Base-by-base conservation (phyloP, 2,888 invertebrate species). In the Heliconius hortense region DNA sequence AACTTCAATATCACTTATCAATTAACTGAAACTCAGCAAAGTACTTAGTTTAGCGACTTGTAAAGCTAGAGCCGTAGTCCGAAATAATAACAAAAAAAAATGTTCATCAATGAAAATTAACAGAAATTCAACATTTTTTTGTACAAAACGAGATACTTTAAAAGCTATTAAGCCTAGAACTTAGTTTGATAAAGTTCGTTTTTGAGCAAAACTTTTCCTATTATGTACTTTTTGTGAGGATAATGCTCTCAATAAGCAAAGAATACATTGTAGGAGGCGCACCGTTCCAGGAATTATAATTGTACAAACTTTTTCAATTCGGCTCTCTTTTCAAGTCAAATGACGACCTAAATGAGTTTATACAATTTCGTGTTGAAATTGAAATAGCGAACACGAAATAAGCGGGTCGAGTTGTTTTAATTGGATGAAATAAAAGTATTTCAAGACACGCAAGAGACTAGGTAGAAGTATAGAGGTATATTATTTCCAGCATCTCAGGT, bases 301-400 rank as follows among this genome's bases (percentile, higher is more conserved):
- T 82, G 78, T 77, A 79, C 76, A 56, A 89, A 89, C 87, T 89
- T 89, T 89, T 88, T 88, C 89, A 88, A 89, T 89, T 89, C 85
- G 76, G 79, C 81, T 81, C 81, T 82, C 84, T 84, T 85, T 84
- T 83, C 80, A 83, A 85, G 87, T 81, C 82, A 80, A 82, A 86
- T 84, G 85, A 84, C 81, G 81, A 82, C 80, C 81, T 84, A 87
- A 88, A 87, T 85, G 86, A 89, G 87, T 88, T 89, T 87, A 84
- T 84, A 83, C 87, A 84, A 80, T 84, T 81, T 78, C 76, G 74
- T 62, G 76, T 77, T 76, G 77, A 80, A 80, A 81, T 80, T 80
- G 74, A 71, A 77, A 72, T 72, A 56, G 39, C 63, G 28, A 28
- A 56, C 66, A 64, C 63, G 35, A 31, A 74, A 63, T 53, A 74